Evolutionary conservation across 2,888 invertebrate species (phyloP).

Genomic region (Vesta saturnalis): DNA sequence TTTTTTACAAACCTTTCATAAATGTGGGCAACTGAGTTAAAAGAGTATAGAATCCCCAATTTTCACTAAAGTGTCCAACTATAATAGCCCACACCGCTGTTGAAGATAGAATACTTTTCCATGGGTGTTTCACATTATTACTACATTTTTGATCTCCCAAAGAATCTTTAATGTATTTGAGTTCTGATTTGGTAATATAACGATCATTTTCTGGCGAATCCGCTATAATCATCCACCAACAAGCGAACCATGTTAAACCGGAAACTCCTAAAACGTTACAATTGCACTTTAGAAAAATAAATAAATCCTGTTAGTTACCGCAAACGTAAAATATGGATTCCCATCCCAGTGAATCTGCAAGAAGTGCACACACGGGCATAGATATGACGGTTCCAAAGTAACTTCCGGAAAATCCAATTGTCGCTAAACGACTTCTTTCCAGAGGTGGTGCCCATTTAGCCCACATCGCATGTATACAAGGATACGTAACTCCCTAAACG

Average conservation of each 20-base stretch:
- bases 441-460: conserved; percentile 83
- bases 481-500: conserved; percentile 75
- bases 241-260: conserved; percentile 76
- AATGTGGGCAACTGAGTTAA: conserved; percentile 86
- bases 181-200: conserved; percentile 75
- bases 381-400: conserved; percentile 87
- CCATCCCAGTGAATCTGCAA: conserved; percentile 81
- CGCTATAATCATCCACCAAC: conserved; percentile 76
- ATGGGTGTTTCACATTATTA: conserved; percentile 72
- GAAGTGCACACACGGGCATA: conserved; percentile 79
- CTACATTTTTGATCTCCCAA: conserved; percentile 65
- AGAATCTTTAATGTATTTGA: conserved; percentile 75
- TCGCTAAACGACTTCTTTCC: conserved; percentile 81
- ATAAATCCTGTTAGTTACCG: neutral
- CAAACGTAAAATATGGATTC: conserved; percentile 77
- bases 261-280: conserved; percentile 63
- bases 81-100: conserved; percentile 86
- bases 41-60: conserved; percentile 90
- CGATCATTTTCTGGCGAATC: conserved; percentile 81
- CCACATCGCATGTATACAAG: conserved; percentile 87
- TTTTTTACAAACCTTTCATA: conserved; percentile 71
- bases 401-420: conserved; percentile 86
- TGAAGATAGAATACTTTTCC: conserved; percentile 79
- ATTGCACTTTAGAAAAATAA: neutral
- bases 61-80: conserved; percentile 86